phyloP scores from a whole-genome alignment of 2,888 invertebrate species.

The Hipparchia semele region DNA sequence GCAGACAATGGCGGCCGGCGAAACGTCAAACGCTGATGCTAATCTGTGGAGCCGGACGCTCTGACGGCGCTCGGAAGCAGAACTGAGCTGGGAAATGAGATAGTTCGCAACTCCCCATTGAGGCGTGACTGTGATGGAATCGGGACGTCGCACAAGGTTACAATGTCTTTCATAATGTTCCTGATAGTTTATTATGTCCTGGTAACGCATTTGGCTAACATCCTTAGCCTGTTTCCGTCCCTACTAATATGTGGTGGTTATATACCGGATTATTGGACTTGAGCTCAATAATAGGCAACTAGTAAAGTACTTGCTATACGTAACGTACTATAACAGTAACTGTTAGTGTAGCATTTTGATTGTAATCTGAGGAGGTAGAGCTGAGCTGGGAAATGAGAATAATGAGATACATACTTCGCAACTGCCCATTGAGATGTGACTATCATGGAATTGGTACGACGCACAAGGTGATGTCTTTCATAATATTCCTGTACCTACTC shows the following conservation, averaged over 20 bases:
- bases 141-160: conserved; percentile 51
- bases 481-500: not conserved
- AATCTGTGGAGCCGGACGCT: conserved; percentile 80
- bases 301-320: no score
- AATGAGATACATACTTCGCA: conserved; percentile 65
- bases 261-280: no score
- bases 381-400: conserved; percentile 78
- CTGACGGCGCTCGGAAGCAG: conserved; percentile 78
- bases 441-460: conserved; percentile 65
- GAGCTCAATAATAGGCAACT: no score
- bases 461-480: conserved; percentile 35
- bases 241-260: no score
- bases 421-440: conserved; percentile 55
- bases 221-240: not conserved
- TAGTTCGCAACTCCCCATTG: conserved; percentile 68
- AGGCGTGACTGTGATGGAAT: conserved; percentile 62
- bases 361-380: conserved; percentile 74
- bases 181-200: conserved; percentile 4
- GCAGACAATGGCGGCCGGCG: conserved; percentile 68
- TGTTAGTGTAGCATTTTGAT: conserved; percentile 50
- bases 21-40: conserved; percentile 79
- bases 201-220: not conserved
- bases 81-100: conserved; percentile 83
- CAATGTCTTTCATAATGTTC: conserved; percentile 25
- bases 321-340: no score